Base-by-base conservation (phyloP, 1,140 invertebrate species). In the Potamilus streckersoni region DNA sequence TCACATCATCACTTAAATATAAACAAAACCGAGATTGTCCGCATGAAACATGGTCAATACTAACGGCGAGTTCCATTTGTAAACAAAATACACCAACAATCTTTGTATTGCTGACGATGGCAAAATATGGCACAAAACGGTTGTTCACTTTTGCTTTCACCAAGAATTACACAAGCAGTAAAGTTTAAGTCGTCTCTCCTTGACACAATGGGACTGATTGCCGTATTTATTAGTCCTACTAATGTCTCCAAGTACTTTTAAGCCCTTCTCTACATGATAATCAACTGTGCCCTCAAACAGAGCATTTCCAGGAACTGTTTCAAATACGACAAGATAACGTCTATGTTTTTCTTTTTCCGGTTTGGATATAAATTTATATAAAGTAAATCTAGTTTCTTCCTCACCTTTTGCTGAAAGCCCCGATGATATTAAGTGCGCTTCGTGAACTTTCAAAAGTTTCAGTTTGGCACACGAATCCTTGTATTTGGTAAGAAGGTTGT, bases 341-440 rank as follows among this genome's bases (percentile, higher is more conserved):
- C 65, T 59, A 80, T 82, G 23, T 73, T 82, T 73, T 77, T 77
- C 71, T 79, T 80, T 38, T 83, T 86, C 73, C 80, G 84, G 72
- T 84, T 83, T 70, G 76, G 80, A n/a, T 79, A 61, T 78, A 79
- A 84, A 74, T 80, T 65, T 68, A 73, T 56, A 68, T 80, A 86
- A 12, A 8, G 75, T 77, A 75, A 61, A 66, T 80, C 75, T 19
- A 60, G 49, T 67, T 58, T 77, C 75, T 31, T 77, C 75, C 58
- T 77, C 75, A 20, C 75, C 75, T 11, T 69, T 62, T 56, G 66
- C 70, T 15, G 75, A 77, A 11, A 77, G 62, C 15, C 75, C 75
- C 3, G 73, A 49, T 2, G 75, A 72, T 19, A 77, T 58, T 12
- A 62, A 16, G 31, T 69, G 75, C 5, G 69, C 70, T 63, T 77